Base-by-base conservation (phyloP, 2,888 invertebrate genomes). In the Athrips mouffetella region DNA sequence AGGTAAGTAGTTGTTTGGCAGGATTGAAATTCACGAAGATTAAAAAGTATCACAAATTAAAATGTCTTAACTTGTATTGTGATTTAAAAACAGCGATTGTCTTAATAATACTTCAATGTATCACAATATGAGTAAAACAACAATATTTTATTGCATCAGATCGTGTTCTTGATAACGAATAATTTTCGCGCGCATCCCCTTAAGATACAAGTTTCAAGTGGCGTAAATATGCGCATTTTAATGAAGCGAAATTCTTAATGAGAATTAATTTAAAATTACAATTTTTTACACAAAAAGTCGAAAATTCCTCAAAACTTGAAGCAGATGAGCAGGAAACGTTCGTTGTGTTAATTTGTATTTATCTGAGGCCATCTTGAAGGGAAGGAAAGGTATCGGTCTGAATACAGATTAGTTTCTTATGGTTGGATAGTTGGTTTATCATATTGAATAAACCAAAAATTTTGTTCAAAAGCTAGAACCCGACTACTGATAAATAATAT, bases 201-300 rank as follows among this genome's bases (percentile, higher is more conserved):
- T 21, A 42, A 33, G 41, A 23, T 16, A 25, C 16, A 20, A 27
- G 18, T 23, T 13, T 5, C 33, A 15, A 10, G 31, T 15, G 8
- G 15, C 13, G 15, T 21, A 64, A 65, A 56, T 73, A 78, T 77
- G 78, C 68, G 75, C 78, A 77, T 78, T 68, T 72, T 76, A 63
- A 80, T 77, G 73, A 76, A 63, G 56, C 59, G 53, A 70, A 72
- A 73, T 68, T 64, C 64, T 69, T 74, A 76, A 77, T 72, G 72
- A 71, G 66, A 65, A 62, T 71, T 65, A 64, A 76, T 77, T 77
- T 78, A 72, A 74, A 78, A 68, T 75, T 77, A 72, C 62, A 76
- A 76, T 76, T 65, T 67, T 62, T 50, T 33, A 49, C 37, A 21
- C 51, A 52, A 59, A 61, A 62, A 66, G 60, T 48, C 41, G 63